Evolutionary conservation across 2,888 invertebrate species (phyloP), one percentile per base, ranked within the genome.

Genomic region (Hypselothyrea guttata): DNA sequence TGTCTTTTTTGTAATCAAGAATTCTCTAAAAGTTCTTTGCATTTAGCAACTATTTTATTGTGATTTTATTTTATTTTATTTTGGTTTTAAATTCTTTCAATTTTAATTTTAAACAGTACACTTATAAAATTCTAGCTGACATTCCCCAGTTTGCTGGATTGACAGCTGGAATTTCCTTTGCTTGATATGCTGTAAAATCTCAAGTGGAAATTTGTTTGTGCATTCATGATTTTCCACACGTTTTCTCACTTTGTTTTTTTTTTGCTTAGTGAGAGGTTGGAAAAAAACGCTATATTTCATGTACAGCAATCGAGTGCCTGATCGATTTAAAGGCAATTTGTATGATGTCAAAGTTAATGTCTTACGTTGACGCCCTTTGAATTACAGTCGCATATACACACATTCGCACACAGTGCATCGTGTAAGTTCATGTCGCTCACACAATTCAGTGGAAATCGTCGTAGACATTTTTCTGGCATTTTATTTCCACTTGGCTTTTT

Each of bases 311-410:
- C 34, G 18, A 28, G 8, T 22, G 44, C 42, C 46, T 62, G 74
- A 62, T 74, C 70, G 70, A 70, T 63, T 57, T 47, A 40, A 47
- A 37, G 30, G 35, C 71, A 63, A 74, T 74, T 70, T 74, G 70
- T 70, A 51, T 45, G 53, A 51, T 52, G 70, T 63, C 70, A 70
- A 70, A 74, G 57, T 69, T 69, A 70, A 69, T 74, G 74, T 51
- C 46, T 38, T 49, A 31, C 70, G 63, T 45, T 62, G 56, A 74
- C 70, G 55, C 69, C 64, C 56, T 48, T 74, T 69, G 70, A 69
- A 56, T 74, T 62, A 11, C 28, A 35, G 7, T 22, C 12, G 4
- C 34, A 28, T 7, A 12, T 2, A 13, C 12, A 42, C 37, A 40
- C 15, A 37, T 16, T 34, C n/a, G 1, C 7, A 8, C 8, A 41